phyloP scores from a whole-genome alignment of 1,140 invertebrate genomes.

The Drosophila lacertosa region DNA sequence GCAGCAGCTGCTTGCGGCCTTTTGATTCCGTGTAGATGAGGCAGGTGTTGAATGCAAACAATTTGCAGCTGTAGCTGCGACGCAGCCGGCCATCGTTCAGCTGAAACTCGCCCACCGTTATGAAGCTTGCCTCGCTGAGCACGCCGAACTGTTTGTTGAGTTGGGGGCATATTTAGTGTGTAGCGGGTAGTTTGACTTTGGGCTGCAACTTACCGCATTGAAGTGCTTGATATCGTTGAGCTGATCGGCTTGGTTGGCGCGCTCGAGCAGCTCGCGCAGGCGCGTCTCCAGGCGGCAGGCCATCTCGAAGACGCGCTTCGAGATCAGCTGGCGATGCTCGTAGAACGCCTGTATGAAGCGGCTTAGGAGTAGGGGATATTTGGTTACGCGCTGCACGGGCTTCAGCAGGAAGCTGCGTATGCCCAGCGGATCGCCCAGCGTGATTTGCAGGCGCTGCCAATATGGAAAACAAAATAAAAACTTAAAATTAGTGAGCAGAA shows the following conservation, averaged over 20 bases:
- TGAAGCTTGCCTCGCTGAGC: constrained; percentile 30
- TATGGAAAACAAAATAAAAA: neutral
- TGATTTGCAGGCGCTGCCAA: constrained; percentile 40
- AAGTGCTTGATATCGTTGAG: constrained; percentile 46
- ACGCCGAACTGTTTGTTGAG: constrained; percentile 26
- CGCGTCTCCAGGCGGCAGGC: constrained; percentile 35
- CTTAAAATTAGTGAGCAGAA: too few species aligned
- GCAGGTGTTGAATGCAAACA: constrained; percentile 48
- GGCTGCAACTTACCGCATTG: constrained; percentile 27
- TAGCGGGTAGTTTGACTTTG: too few species aligned
- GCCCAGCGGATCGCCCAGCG: constrained; percentile 33
- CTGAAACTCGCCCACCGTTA: constrained; percentile 25
- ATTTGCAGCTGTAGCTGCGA: constrained; percentile 38
- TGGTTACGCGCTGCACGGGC: constrained; percentile 39
- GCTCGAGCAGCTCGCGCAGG: constrained; percentile 32
- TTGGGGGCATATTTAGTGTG: too few species aligned
- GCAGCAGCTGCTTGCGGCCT: constrained; percentile 27
- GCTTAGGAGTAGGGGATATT: constrained; percentile 35
- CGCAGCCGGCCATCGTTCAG: constrained; percentile 19
- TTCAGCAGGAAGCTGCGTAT: constrained; percentile 42
- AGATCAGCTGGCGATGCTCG: constrained; percentile 31
- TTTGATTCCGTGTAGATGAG: constrained; percentile 42
- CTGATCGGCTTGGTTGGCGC: constrained; percentile 47
- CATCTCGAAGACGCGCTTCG: constrained; percentile 21
- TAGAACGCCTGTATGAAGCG: constrained; percentile 26